Conservation (phyloP, 2,888 invertebrate genomes). For the Lasioglossum vierecki region DNA sequence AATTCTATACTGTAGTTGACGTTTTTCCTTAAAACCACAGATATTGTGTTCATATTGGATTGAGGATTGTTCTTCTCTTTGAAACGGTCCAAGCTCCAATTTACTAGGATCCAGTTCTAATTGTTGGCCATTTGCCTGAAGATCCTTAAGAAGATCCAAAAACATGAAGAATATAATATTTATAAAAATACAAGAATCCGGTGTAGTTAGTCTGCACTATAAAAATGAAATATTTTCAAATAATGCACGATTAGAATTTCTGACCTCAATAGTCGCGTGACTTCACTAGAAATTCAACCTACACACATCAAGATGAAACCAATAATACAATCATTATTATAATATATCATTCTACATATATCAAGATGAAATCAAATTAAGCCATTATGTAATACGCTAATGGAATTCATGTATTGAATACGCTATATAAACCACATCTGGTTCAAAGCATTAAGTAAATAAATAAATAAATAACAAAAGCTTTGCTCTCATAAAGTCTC, state of each 20-base stretch:
- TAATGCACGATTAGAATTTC: background rate
- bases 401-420: no score
- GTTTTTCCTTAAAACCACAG: no score
- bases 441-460: no score
- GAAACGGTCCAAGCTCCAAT: no score
- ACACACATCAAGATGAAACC: no score
- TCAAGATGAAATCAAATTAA: background rate
- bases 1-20: no score
- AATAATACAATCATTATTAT: background rate
- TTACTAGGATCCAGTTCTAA: background rate
- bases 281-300: no score
- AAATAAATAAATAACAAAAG: no score
- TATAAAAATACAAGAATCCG: background rate
- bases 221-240: background rate
- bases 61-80: no score
- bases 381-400: no score
- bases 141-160: no score
- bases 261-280: background rate
- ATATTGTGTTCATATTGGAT: background rate
- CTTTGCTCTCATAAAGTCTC: background rate
- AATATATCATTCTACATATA: accelerated
- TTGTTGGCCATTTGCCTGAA: background rate
- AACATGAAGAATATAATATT: background rate
- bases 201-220: background rate
- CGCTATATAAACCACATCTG: no score